Evolutionary conservation across 1,140 invertebrate genomes (phyloP).

Genomic region (Sminthurides bifidus): DNA sequence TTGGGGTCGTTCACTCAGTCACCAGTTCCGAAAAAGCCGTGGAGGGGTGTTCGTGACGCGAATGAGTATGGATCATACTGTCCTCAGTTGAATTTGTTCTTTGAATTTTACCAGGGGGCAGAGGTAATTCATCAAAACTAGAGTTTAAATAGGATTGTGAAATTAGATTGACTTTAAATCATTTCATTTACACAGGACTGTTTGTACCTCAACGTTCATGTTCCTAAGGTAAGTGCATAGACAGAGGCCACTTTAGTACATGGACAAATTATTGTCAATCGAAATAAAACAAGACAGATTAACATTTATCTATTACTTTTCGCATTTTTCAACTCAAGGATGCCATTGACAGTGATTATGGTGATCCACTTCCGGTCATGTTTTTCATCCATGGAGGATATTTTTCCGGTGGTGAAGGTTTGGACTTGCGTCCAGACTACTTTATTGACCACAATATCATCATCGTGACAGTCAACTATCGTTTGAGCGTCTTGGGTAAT

Average conservation of each 20-base stretch:
- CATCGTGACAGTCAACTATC: constrained; percentile 15
- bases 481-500: constrained; percentile 10
- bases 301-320: too few species aligned
- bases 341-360: too few species aligned
- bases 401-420: constrained; percentile 41
- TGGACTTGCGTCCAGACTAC: constrained; percentile 35
- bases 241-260: too few species aligned
- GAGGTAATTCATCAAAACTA: constrained; percentile 75
- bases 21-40: constrained; percentile 22
- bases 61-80: constrained; percentile 30
- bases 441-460: constrained; percentile 27
- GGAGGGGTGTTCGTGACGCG: constrained; percentile 30
- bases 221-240: too few species aligned
- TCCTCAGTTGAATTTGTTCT: constrained; percentile 22
- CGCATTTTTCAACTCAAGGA: too few species aligned
- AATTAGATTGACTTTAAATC: too few species aligned
- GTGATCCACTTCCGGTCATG: constrained; percentile 41
- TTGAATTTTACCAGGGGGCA: not conserved
- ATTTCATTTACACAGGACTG: too few species aligned
- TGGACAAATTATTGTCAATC: too few species aligned
- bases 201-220: too few species aligned
- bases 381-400: constrained; percentile 48
- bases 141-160: too few species aligned
- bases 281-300: too few species aligned
- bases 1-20: too few species aligned